Evolutionary conservation across 2,888 invertebrate species (phyloP), one percentile per base, ranked within the genome.

Genomic region (Atherix ibis): DNA sequence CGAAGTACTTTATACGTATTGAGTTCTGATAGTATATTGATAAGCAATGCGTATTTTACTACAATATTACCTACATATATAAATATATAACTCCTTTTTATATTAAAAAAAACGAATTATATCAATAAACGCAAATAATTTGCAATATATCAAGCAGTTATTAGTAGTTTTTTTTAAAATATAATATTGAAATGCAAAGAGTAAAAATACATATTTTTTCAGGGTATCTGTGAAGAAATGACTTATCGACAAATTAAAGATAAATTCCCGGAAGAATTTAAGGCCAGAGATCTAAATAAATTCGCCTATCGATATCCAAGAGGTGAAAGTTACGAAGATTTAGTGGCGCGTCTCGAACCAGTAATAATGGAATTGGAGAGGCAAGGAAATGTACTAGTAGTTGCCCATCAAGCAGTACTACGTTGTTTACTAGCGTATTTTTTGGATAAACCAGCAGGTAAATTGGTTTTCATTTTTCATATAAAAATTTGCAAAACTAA

Each of bases 201-300:
- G 12, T n/a, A n/a, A n/a, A n/a, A n/a, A n/a, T n/a, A n/a, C n/a
- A n/a, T n/a, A n/a, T n/a, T n/a, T 15, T 33, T 34, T 18, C 62
- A 91, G 89, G 98, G 98, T 34, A 92, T 92, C 46, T 98, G 98
- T 58, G 98, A 99, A 60, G 95, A 95, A 62, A 88, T 98, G 87
- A 95, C 95, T 0, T 98, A 99, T 54, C 87, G 91, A 47, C 94
- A 97, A 62, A 98, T 99, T 46, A 80, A 85, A 44, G 73, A 74
- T 35, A 82, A 85, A 49, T 94, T 82, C 62, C 98, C 98, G 0
- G 82, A 84, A 22, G 98, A 98, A 58, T 98, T 98, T 64, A 81
- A 83, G 43, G 80, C 91, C 12, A 71, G 98, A 35, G 97, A 98
- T 64, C 79, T 83, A 44, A 92, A 95, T 62, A 99, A 99, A 67